phyloP scores from a whole-genome alignment of 2,113 vertebrate genomes.

The Pavo muticus region DNA sequence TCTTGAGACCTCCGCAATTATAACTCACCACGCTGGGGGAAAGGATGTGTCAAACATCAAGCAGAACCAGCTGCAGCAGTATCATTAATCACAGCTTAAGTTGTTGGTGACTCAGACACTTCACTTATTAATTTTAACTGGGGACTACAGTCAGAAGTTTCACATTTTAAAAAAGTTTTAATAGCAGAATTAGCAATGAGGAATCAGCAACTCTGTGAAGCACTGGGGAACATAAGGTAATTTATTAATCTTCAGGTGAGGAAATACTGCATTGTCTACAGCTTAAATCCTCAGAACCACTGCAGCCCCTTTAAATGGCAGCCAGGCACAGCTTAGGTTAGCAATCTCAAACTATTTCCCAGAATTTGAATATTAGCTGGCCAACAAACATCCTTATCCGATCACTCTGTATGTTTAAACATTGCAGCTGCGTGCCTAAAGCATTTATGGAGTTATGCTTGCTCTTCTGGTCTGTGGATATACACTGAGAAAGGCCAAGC shows the following conservation, averaged over 20 bases:
- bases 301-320: not conserved
- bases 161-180: not conserved
- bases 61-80: not conserved
- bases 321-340: not conserved
- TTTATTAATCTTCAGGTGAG: not conserved
- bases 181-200: not conserved
- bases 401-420: constrained; percentile 3
- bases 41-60: not conserved
- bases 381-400: not conserved
- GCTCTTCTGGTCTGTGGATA: constrained; percentile 2
- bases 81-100: not conserved
- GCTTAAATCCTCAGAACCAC: not conserved
- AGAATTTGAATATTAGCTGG: not conserved
- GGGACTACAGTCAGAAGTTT: not conserved
- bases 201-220: not conserved
- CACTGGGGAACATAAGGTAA: not conserved
- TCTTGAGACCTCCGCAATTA: not conserved
- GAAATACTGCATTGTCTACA: not conserved
- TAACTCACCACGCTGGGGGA: not conserved
- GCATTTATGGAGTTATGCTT: constrained; percentile 25
- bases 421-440: constrained; percentile 36
- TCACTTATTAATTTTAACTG: not conserved
- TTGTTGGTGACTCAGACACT: not conserved
- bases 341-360: not conserved
- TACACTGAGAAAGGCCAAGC: not conserved